phyloP scores from a whole-genome alignment of 1,140 invertebrate genomes.

The Chironomus tepperi region DNA sequence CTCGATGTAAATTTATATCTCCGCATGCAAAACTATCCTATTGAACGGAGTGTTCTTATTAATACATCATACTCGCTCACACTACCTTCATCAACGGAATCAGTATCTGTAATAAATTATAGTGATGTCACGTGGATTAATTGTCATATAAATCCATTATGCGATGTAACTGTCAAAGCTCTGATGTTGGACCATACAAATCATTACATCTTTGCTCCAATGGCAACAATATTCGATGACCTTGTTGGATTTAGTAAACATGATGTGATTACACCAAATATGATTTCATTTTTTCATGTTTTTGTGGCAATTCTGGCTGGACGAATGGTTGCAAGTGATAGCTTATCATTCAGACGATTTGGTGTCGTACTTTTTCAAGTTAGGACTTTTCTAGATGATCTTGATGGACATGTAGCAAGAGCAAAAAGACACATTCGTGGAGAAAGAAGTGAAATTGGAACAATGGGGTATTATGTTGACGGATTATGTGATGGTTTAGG shows the following conservation, averaged over 20 bases:
- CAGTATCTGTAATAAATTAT: constrained; percentile 40
- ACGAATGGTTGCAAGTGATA: constrained; percentile 58
- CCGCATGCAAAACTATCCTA: constrained; percentile 49
- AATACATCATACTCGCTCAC: constrained; percentile 28
- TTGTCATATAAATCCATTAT: constrained; percentile 60
- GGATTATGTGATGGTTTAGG: constrained; percentile 66
- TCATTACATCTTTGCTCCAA: constrained; percentile 64
- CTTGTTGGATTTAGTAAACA: constrained; percentile 51
- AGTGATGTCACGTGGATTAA: constrained; percentile 47
- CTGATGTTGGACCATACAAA: constrained; percentile 66
- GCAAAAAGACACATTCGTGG: constrained; percentile 56
- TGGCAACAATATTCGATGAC: constrained; percentile 55
- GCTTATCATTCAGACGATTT: constrained; percentile 52
- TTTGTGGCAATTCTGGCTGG: constrained; percentile 57
- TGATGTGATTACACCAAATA: constrained; percentile 62
- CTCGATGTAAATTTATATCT: constrained; percentile 53
- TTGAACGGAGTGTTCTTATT: constrained; percentile 38
- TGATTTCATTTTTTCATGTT: constrained; percentile 66
- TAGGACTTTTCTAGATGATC: constrained; percentile 65
- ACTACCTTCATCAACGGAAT: constrained; percentile 26
- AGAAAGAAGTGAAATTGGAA: constrained; percentile 61
- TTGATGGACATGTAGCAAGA: constrained; percentile 70
- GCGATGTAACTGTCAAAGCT: constrained; percentile 65
- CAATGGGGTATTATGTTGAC: constrained; percentile 61
- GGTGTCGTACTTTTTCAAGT: constrained; percentile 66